A percentile compares a stretch with the other conserved stretches of the same genome.
These are phyloP conservation scores for Bergia puertoricense DNA, from an alignment of 92 coral and sea anemone genomes.

Conservation along the genomic window DNA sequence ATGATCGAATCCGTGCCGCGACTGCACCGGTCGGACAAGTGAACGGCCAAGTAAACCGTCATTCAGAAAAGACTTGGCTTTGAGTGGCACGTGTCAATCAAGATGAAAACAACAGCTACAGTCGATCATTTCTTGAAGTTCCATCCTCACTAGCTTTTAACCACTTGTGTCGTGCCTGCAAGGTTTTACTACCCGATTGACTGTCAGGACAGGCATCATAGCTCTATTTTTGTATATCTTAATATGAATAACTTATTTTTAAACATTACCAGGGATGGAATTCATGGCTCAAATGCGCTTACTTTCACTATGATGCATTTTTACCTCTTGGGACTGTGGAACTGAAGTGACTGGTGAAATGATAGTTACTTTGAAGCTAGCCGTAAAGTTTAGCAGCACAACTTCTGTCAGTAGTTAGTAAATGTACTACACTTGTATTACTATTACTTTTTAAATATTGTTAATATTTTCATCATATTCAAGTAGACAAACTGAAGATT, in stretches of 20 bases:
- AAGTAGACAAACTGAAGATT: too few relatives aligned
- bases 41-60: not conserved
- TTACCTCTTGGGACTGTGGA: not conserved
- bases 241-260: not conserved
- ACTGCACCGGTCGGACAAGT: conserved; percentile 7
- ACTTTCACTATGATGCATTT: too few relatives aligned
- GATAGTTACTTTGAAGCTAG: not conserved
- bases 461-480: too few relatives aligned
- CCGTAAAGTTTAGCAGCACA: too few relatives aligned
- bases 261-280: not conserved
- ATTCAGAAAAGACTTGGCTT: conserved; percentile 37
- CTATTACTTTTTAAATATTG: too few relatives aligned
- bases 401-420: too few relatives aligned
- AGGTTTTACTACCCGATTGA: too few relatives aligned
- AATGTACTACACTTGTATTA: too few relatives aligned
- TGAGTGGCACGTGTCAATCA: not conserved
- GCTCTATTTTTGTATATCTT: not conserved
- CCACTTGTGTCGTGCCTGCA: too few relatives aligned
- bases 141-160: not conserved
- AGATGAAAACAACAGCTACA: not conserved
- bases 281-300: too few relatives aligned
- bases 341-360: not conserved
- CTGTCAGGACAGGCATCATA: not conserved
- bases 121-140: not conserved
- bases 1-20: conserved; percentile 5